Evolutionary conservation across 2,888 invertebrate genomes (phyloP).

Genomic region (Choreutis nemorana): DNA sequence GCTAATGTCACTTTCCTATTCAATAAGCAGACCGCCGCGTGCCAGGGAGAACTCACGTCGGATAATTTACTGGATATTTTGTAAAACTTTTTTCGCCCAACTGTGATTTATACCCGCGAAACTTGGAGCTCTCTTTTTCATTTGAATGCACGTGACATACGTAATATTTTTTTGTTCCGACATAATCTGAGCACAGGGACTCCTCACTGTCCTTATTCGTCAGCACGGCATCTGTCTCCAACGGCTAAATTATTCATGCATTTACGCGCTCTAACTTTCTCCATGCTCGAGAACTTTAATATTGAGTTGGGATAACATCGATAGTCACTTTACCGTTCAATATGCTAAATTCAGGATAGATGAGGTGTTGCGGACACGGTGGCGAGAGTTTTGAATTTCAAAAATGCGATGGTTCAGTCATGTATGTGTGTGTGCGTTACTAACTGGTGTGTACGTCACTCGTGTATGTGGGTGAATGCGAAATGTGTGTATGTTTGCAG

Average conservation of each 20-base stretch:
- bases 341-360: constrained; percentile 39
- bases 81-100: constrained; percentile 65
- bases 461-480: constrained; percentile 61
- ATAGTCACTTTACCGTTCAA: constrained; percentile 49
- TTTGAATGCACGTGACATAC: constrained; percentile 66
- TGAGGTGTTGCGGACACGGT: constrained; percentile 23
- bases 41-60: constrained; percentile 64
- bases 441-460: constrained; percentile 41
- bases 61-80: constrained; percentile 67
- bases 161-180: constrained; percentile 61
- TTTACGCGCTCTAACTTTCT: constrained; percentile 54
- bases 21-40: constrained; percentile 65
- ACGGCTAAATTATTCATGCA: constrained; percentile 60
- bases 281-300: constrained; percentile 39
- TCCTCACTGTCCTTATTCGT: constrained; percentile 48
- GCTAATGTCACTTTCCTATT: constrained; percentile 60
- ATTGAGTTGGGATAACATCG: constrained; percentile 49
- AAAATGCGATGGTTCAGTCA: constrained; percentile 58
- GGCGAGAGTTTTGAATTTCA: constrained; percentile 20
- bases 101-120: constrained; percentile 65
- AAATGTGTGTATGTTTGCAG: constrained; percentile 78
- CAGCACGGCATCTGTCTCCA: constrained; percentile 52
- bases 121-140: constrained; percentile 64
- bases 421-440: constrained; percentile 40
- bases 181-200: constrained; percentile 49